Evolutionary conservation across 2,888 invertebrate genomes (phyloP).

Genomic region (Lithophane semibrunnea): DNA sequence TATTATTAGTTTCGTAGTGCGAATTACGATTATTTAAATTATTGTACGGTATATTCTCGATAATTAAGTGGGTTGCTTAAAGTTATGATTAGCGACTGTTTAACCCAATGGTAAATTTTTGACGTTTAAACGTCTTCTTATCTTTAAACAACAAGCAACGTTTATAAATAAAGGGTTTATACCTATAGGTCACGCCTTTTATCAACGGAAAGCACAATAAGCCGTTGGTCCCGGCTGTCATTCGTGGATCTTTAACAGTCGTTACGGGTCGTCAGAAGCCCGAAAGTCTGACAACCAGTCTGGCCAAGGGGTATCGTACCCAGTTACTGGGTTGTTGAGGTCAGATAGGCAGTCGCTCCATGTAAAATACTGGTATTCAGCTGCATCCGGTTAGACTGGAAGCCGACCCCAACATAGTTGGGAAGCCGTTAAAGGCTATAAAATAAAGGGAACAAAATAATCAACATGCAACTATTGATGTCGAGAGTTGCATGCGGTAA

Average conservation of each 20-base stretch:
- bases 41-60: background rate
- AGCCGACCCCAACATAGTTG: no score
- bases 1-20: background rate
- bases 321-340: no score
- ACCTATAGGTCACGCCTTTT: background rate
- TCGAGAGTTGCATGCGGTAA: constrained; percentile 24
- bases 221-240: no score
- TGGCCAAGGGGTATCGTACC: no score
- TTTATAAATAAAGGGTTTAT: background rate
- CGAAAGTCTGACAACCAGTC: no score
- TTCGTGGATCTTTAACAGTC: no score
- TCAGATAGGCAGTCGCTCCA: no score
- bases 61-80: background rate
- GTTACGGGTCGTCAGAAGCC: no score
- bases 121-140: background rate
- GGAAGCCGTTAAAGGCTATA: background rate
- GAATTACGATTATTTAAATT: background rate
- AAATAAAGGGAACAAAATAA: constrained; percentile 26
- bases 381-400: no score
- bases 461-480: constrained; percentile 23
- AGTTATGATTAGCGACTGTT: background rate
- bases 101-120: background rate
- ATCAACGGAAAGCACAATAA: no score
- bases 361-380: no score
- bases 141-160: background rate